Conservation (phyloP, 2,113 vertebrate species). For the Plotosus lineatus region DNA sequence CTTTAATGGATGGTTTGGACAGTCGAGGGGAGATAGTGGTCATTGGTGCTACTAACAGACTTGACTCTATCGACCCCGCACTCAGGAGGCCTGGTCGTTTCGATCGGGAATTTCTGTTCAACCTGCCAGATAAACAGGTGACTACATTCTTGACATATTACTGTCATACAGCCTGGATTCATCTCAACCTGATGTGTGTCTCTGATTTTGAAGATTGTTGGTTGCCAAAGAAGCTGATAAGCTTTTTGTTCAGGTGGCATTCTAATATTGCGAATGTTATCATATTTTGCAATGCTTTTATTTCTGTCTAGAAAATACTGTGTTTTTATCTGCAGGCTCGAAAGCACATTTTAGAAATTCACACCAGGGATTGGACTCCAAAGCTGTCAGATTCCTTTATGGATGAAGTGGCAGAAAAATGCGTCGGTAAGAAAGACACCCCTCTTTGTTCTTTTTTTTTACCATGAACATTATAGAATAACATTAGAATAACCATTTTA, state of each 20-base stretch:
- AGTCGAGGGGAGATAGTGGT: conserved; percentile 98
- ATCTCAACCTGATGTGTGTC: neutral
- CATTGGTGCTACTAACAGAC: conserved; percentile 99
- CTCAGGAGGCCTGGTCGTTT: conserved; percentile 99
- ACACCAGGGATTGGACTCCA: conserved; percentile 97
- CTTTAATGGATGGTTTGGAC: conserved; percentile 98
- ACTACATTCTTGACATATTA: neutral
- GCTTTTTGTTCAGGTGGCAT: neutral
- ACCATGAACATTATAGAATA: neutral
- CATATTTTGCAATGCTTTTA: neutral
- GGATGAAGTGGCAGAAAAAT: conserved; percentile 97
- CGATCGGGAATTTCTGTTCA: conserved; percentile 99
- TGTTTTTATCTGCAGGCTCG: conserved; percentile 78
- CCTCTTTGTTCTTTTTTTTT: too few relatives aligned
- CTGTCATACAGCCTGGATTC: neutral
- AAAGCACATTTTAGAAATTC: conserved; percentile 98
- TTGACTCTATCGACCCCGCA: conserved; percentile 99
- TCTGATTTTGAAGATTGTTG: neutral
- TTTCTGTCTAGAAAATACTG: conserved; percentile 4
- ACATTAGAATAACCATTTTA: neutral
- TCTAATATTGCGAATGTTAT: conserved; percentile 16
- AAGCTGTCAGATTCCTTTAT: conserved; percentile 90
- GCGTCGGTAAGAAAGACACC: conserved; percentile 86
- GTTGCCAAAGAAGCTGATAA: neutral
- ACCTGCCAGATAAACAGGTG: conserved; percentile 95